phyloP scores from a whole-genome alignment of 1,140 invertebrate species.

The Ceratosolen solmsi region DNA sequence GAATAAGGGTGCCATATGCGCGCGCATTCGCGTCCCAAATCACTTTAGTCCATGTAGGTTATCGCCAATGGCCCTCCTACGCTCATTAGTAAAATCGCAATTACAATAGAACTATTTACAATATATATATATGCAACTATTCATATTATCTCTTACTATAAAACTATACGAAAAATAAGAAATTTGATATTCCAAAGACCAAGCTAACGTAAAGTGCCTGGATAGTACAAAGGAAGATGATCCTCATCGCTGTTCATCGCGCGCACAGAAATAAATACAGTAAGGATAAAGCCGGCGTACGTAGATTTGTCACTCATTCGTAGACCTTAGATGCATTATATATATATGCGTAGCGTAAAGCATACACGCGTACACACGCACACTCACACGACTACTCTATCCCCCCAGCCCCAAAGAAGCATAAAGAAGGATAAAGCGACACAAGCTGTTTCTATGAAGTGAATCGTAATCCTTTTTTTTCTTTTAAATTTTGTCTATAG shows the following conservation, averaged over 20 bases:
- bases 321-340: background rate
- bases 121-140: too few relatives aligned
- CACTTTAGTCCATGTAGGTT: constrained; percentile 39
- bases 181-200: constrained; percentile 47
- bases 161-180: constrained; percentile 13
- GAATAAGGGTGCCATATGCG: constrained; percentile 29
- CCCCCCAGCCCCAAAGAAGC: too few relatives aligned
- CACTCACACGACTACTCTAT: too few relatives aligned
- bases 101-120: too few relatives aligned
- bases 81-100: constrained; percentile 44
- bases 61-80: background rate
- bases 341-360: too few relatives aligned
- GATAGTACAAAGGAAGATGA: background rate
- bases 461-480: constrained; percentile 10
- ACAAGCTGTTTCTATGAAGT: background rate
- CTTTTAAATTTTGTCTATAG: background rate
- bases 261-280: background rate
- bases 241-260: background rate
- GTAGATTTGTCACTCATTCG: constrained; percentile 1
- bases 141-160: too few relatives aligned
- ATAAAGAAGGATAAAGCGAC: background rate
- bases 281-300: background rate
- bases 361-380: too few relatives aligned
- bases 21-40: constrained; percentile 34
- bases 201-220: constrained; percentile 16